A percentile compares a stretch with the other conserved stretches of the same genome.
Evolutionary conservation across 2,888 invertebrate genomes (phyloP).

Genomic region (Galerucella pusilla): DNA sequence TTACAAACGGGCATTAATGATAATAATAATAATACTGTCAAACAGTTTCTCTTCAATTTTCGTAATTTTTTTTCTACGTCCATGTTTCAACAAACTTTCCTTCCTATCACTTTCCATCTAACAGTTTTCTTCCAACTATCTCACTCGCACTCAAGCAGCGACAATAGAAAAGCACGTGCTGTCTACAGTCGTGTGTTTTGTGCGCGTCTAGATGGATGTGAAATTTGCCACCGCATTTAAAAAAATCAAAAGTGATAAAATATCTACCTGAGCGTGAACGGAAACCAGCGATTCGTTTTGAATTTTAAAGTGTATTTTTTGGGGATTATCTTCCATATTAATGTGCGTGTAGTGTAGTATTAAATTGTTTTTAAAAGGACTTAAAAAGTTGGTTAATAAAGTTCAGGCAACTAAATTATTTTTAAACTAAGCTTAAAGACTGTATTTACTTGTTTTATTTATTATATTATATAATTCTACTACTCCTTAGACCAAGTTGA

Average conservation of each 20-base stretch:
- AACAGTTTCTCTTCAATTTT: not conserved
- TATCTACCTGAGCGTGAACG: not conserved
- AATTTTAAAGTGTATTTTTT: not conserved
- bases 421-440: too few species aligned
- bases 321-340: not conserved
- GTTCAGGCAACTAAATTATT: too few species aligned
- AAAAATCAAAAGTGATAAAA: conserved; percentile 8
- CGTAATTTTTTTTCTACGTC: not conserved
- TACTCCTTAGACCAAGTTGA: too few species aligned
- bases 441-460: too few species aligned
- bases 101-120: conserved; percentile 38
- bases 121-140: conserved; percentile 30
- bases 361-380: not conserved
- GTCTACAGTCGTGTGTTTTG: conserved; percentile 58
- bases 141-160: conserved; percentile 40
- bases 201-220: conserved; percentile 55
- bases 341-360: not conserved
- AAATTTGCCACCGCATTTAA: conserved; percentile 43
- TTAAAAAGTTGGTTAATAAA: too few species aligned
- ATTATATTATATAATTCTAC: too few species aligned
- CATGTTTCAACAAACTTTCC: conserved; percentile 24
- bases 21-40: not conserved
- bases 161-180: conserved; percentile 57
- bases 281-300: not conserved
- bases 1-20: too few species aligned